phyloP scores from a whole-genome alignment of 2,888 invertebrate genomes.

The Macrophya alboannulata region DNA sequence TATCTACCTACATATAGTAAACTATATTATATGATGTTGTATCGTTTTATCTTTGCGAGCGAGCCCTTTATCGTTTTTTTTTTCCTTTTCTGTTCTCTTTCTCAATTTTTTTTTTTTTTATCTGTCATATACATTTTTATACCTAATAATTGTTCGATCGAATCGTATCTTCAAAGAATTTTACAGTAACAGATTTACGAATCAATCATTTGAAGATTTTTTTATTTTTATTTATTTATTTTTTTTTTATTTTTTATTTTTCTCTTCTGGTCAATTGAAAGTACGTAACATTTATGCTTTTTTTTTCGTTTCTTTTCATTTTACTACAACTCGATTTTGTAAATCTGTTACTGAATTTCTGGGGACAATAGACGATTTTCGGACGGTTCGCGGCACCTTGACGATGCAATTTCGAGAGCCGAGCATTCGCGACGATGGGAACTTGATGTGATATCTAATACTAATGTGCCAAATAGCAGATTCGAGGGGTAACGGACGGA shows the following conservation, averaged over 20 bases:
- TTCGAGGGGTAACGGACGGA: constrained; percentile 67
- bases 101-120: constrained; percentile 24
- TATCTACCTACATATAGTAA: constrained; percentile 61
- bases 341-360: constrained; percentile 4
- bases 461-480: constrained; percentile 79
- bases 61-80: constrained; percentile 57
- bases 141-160: constrained; percentile 23
- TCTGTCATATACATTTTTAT: constrained; percentile 24
- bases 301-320: neutral
- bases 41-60: constrained; percentile 63
- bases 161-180: constrained; percentile 28
- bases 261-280: neutral
- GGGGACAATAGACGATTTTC: neutral
- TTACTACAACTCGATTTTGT: neutral
- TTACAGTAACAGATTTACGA: constrained; percentile 16
- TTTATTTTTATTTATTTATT: neutral
- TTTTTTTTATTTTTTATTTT: neutral
- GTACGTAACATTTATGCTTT: neutral
- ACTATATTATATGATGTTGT: constrained; percentile 66
- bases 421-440: constrained; percentile 68
- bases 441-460: constrained; percentile 77
- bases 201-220: neutral
- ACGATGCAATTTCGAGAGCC: constrained; percentile 53
- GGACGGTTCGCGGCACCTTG: neutral
- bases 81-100: constrained; percentile 20